Evolutionary conservation across 2,113 vertebrate species (phyloP).

Genomic region (Misgurnus mizolepis): DNA sequence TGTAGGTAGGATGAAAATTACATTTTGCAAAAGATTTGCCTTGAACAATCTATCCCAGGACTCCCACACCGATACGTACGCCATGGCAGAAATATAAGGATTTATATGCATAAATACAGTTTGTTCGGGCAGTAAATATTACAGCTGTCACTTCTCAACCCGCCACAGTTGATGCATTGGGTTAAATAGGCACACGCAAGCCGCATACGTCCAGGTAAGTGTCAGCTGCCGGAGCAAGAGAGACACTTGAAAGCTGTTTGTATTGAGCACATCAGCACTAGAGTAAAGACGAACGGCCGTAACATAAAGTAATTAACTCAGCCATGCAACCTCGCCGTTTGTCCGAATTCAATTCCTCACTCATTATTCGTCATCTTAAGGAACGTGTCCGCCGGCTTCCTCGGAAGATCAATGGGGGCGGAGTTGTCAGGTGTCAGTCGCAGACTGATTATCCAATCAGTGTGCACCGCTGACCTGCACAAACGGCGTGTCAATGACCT

Average conservation of each 20-base stretch:
- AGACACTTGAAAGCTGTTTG: slow-evolving; percentile 62
- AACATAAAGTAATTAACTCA: slow-evolving; percentile 64
- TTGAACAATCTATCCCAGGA: slow-evolving; percentile 69
- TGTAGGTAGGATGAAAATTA: neutral
- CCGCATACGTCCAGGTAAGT: slow-evolving; percentile 31
- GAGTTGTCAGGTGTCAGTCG: slow-evolving; percentile 67
- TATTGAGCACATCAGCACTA: slow-evolving; percentile 75
- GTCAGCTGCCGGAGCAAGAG: slow-evolving; percentile 16
- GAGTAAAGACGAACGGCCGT: slow-evolving; percentile 68
- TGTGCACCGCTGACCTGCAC: slow-evolving; percentile 22
- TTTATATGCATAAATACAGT: slow-evolving; percentile 35
- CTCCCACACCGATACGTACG: slow-evolving; percentile 8
- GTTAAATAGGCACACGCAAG: slow-evolving; percentile 39
- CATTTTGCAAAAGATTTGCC: slow-evolving; percentile 46
- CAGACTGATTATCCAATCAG: slow-evolving; percentile 67
- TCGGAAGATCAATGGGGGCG: slow-evolving; percentile 68
- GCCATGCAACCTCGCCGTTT: slow-evolving; percentile 62
- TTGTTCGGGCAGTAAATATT: slow-evolving; percentile 18
- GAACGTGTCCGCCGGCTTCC: slow-evolving; percentile 62
- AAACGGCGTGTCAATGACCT: neutral
- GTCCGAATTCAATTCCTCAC: slow-evolving; percentile 73
- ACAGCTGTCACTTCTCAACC: slow-evolving; percentile 30
- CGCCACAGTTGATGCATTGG: slow-evolving; percentile 3
- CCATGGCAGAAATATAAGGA: slow-evolving; percentile 50
- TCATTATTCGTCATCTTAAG: slow-evolving; percentile 78